These are phyloP conservation scores for Propithecus perrieri DNA, from an alignment of 2,797 vertebrate genomes.

Conservation along the genomic window DNA sequence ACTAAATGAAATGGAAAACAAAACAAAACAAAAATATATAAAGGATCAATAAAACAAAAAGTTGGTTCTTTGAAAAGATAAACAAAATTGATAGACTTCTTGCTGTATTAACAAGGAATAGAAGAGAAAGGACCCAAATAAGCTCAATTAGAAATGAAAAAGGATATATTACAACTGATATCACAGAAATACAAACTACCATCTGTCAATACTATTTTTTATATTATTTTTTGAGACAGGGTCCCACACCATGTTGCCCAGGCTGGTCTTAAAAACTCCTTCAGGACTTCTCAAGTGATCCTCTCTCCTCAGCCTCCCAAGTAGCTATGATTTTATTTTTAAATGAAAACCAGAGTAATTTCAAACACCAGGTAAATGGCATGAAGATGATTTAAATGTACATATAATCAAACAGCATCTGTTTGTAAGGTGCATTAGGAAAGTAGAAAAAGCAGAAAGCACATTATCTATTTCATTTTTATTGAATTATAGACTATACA, in stretches of 20 bases:
- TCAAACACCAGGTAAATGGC: conserved; percentile 7
- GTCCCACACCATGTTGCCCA: not conserved
- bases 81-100: too few species aligned
- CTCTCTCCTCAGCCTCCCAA: not conserved
- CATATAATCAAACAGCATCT: conserved; percentile 11
- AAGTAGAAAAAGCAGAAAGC: conserved; percentile 36
- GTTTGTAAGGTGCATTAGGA: conserved; percentile 9
- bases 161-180: too few species aligned
- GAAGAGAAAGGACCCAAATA: too few species aligned
- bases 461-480: conserved; percentile 17
- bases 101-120: too few species aligned
- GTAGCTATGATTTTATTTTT: not conserved
- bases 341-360: conserved; percentile 40
- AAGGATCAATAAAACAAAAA: too few species aligned
- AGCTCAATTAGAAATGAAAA: too few species aligned
- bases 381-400: conserved; percentile 41
- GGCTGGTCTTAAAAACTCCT: not conserved
- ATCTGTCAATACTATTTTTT: not conserved
- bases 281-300: not conserved
- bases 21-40: too few species aligned
- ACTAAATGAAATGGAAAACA: too few species aligned
- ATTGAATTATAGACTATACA: conserved; percentile 31
- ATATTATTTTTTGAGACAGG: not conserved
- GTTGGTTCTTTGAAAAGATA: too few species aligned
- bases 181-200: too few species aligned